Percentiles rank a stretch among this genome's conserved stretches.
Evolutionary conservation across 35 echinoderm and acorn worm genomes (phyloP).

Genomic region (Apostichopus japonicus): DNA sequence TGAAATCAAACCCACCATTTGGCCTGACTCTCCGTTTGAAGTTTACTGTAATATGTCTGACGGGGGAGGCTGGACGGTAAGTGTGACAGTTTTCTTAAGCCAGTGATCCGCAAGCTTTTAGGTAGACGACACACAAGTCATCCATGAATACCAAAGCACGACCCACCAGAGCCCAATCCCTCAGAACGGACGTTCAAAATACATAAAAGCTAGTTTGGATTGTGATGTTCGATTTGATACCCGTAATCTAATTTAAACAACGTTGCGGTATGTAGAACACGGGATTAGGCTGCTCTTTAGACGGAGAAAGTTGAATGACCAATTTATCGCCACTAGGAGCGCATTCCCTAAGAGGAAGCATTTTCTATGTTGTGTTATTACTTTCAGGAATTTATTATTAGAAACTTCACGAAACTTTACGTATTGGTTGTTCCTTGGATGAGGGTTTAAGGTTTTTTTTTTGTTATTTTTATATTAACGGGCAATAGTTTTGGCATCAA

Average conservation of each 20-base stretch:
- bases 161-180: not conserved
- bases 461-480: no score
- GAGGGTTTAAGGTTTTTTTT: no score
- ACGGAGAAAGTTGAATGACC: not conserved
- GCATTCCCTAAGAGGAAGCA: not conserved
- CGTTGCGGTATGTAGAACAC: not conserved
- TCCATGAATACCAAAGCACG: not conserved
- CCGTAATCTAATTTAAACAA: not conserved
- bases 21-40: not conserved
- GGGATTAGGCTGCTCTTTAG: not conserved
- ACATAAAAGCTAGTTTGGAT: no score
- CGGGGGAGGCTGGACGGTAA: not conserved
- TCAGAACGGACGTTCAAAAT: not conserved
- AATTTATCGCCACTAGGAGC: no score
- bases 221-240: no score
- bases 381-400: no score
- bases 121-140: not conserved
- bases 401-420: no score
- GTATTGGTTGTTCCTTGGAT: no score
- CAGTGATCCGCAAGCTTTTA: no score
- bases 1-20: not conserved
- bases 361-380: not conserved
- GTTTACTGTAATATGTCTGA: no score
- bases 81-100: not conserved
- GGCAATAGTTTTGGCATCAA: no score